Evolutionary conservation across 2,888 invertebrate genomes (phyloP).

Genomic region (Eremobia ochroleuca): DNA sequence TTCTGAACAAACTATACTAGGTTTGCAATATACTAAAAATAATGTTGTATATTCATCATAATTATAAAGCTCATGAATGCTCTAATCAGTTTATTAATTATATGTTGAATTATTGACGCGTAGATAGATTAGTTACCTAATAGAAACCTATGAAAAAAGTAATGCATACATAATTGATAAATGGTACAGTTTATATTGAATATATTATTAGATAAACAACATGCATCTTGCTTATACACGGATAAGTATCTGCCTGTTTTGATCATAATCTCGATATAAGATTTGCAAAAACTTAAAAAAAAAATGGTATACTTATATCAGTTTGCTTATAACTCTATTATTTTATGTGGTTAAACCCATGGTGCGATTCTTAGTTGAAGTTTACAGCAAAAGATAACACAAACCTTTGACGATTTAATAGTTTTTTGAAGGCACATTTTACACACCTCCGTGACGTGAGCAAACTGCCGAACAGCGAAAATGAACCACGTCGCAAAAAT

Average conservation of each 20-base stretch:
- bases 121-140: not conserved
- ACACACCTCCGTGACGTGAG: conserved; percentile 36
- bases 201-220: not conserved
- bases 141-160: not conserved
- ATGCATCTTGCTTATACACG: not conserved
- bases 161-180: not conserved
- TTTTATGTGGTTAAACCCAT: not conserved
- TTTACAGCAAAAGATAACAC: conserved; percentile 6
- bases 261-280: conserved; percentile 5
- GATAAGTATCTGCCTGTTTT: not conserved
- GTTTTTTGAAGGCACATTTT: conserved; percentile 31
- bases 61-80: conserved; percentile 1
- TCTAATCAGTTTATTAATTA: conserved; percentile 8
- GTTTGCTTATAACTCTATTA: not conserved
- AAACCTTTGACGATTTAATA: conserved; percentile 24
- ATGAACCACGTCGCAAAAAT: conserved; percentile 39
- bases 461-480: conserved; percentile 43
- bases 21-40: too few relatives aligned
- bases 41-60: not conserved
- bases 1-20: too few relatives aligned
- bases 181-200: not conserved
- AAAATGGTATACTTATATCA: too few relatives aligned
- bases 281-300: not conserved
- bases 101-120: not conserved
- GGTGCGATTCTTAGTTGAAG: not conserved